Conservation (phyloP, 2,888 invertebrate genomes). For the Drosophila mayaguana region DNA sequence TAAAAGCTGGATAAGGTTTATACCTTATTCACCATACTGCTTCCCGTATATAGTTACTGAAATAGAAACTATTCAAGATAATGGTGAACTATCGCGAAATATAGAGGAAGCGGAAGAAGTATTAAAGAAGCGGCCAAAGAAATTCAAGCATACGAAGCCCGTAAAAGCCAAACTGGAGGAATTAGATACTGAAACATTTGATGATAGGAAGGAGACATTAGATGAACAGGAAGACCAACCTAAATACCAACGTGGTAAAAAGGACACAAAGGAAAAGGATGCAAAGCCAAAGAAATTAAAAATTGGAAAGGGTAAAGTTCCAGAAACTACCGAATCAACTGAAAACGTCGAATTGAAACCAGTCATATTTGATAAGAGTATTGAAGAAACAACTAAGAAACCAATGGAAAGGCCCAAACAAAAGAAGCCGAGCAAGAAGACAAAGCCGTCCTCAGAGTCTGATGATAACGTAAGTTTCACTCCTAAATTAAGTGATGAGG, state of each 20-base stretch:
- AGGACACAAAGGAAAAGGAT: constrained; percentile 57
- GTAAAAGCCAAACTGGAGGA: constrained; percentile 87
- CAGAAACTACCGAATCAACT: constrained; percentile 72
- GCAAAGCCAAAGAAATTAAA: constrained; percentile 73
- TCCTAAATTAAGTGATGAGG: constrained; percentile 55
- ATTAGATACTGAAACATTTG: constrained; percentile 78
- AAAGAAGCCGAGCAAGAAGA: constrained; percentile 59
- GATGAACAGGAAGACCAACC: constrained; percentile 79
- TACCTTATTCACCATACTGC: constrained; percentile 88
- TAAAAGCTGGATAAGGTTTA: constrained; percentile 89
- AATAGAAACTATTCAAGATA: constrained; percentile 86
- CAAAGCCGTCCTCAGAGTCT: constrained; percentile 57
- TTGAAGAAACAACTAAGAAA: constrained; percentile 37
- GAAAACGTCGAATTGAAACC: constrained; percentile 84
- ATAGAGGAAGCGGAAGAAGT: constrained; percentile 89
- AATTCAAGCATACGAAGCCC: constrained; percentile 87
- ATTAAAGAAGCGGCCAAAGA: constrained; percentile 87
- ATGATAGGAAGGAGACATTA: constrained; percentile 62
- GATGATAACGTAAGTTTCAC: constrained; percentile 61
- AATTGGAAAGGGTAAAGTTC: constrained; percentile 81
- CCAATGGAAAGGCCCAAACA: constrained; percentile 44
- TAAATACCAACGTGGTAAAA: constrained; percentile 82
- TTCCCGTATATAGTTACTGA: constrained; percentile 72
- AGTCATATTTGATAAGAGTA: constrained; percentile 47
- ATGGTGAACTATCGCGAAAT: constrained; percentile 89